These are phyloP conservation scores for Camponotus fellah DNA, from an alignment of 2,888 invertebrate genomes.

Conservation along the genomic window DNA sequence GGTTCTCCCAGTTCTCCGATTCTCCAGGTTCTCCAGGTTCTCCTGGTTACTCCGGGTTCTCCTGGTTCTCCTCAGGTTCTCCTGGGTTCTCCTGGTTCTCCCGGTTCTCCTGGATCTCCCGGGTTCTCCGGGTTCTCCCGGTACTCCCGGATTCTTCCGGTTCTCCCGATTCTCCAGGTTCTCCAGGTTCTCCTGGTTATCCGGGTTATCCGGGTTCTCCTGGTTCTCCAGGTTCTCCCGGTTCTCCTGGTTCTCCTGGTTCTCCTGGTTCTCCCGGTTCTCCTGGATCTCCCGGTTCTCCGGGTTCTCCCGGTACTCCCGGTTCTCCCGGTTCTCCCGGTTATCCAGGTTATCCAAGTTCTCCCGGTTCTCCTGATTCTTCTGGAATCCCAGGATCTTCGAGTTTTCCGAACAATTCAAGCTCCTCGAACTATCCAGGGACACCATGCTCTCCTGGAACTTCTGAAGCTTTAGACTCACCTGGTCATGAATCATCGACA, in stretches of 20 bases:
- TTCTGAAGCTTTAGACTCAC: constrained; percentile 56
- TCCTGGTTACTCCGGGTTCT: constrained; percentile 62
- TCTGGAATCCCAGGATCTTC: constrained; percentile 69
- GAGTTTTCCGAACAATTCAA: constrained; percentile 56
- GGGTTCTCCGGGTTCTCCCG: constrained; percentile 57
- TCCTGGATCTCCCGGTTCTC: constrained; percentile 62
- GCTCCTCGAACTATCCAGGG: constrained; percentile 62
- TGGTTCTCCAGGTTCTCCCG: constrained; percentile 14
- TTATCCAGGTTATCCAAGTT: constrained; percentile 12
- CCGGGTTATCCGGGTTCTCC: constrained; percentile 59
- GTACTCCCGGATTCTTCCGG: constrained; percentile 61
- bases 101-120: constrained; percentile 46
- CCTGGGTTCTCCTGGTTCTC: constrained; percentile 43
- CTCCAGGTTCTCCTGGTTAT: constrained; percentile 42
- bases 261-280: constrained; percentile 45
- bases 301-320: constrained; percentile 61
- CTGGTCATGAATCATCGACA: constrained; percentile 37
- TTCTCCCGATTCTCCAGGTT: constrained; percentile 35
- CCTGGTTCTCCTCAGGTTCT: constrained; percentile 61
- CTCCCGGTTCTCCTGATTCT: not conserved
- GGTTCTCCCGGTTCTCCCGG: constrained; percentile 53
- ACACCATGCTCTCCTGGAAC: constrained; percentile 44
- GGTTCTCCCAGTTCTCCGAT: not conserved
- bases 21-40: constrained; percentile 43
- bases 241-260: constrained; percentile 53